Evolutionary conservation across 2,888 invertebrate genomes (phyloP), one percentile per base, ranked within the genome.

Genomic region (Conomelus anceps): DNA sequence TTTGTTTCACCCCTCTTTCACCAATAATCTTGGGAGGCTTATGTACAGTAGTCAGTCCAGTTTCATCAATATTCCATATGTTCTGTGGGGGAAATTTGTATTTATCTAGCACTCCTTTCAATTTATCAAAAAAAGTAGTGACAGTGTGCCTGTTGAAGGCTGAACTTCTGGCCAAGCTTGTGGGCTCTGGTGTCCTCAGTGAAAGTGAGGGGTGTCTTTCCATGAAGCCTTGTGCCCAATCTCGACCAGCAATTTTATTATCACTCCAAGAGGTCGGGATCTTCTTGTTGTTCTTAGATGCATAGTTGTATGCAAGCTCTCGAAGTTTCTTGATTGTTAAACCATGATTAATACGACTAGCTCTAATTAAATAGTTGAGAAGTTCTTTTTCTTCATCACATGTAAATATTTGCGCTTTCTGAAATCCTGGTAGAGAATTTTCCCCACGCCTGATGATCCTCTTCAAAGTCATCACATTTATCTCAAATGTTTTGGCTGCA

Each of bases 51-150:
- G 26, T 26, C 11, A 26, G 26, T 11, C 26, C 11, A 4, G 26
- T 26, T 26, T 26, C 26, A 26, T 26, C 26, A 11, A 26, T 26
- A 11, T 26, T 26, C 26, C 26, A 26, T 7, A 26, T 26, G 26
- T 26, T 92, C 91, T 17, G 91, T 91, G 23, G 91, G 91, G n/a
- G 91, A 91, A 86, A 91, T 87, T 85, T 89, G 85, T 91, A 87
- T 41, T 91, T 89, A 22, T 86, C 89, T 22, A 90, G 88, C 17
- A 91, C 90, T 29, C 63, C 88, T 26, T 41, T 63, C 24, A 90
- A 41, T 23, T 90, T 23, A 22, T 88, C 22, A 26, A 88, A 89
- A 86, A 89, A 89, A 7, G 85, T 88, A 13, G 86, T 87, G 34
- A 88, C 88, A 23, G 84, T 89, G 85, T 63, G 63, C 84, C 24